phyloP scores from a whole-genome alignment of 1,140 invertebrate genomes.

The Wiebesia pumilae region DNA sequence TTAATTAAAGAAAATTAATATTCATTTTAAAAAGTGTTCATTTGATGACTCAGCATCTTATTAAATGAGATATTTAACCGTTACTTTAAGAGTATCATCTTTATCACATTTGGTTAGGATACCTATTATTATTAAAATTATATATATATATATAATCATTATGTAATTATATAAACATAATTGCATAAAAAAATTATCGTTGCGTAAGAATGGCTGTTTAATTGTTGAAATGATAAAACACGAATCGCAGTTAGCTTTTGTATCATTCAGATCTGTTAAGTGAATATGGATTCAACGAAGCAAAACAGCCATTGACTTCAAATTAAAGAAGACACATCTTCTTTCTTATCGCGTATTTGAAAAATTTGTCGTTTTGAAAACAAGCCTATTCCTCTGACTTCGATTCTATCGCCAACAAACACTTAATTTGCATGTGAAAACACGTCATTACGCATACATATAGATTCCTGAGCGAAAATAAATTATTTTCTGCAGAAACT shows the following conservation, averaged over 20 bases:
- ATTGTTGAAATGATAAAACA: neutral
- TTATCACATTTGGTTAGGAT: too few species aligned
- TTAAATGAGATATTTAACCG: too few species aligned
- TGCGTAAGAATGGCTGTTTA: neutral
- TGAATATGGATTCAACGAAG: neutral
- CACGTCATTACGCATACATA: slow-evolving; percentile 21
- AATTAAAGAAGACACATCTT: slow-evolving; percentile 35
- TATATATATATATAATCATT: too few species aligned
- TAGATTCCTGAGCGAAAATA: neutral
- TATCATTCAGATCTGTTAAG: neutral
- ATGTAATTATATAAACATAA: too few species aligned
- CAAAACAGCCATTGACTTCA: slow-evolving; percentile 18
- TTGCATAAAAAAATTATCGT: neutral
- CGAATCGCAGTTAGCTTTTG: neutral
- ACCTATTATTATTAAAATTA: too few species aligned
- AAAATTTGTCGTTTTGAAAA: slow-evolving; percentile 21
- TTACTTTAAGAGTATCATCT: too few species aligned
- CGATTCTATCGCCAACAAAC: slow-evolving; percentile 23
- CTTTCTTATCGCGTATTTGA: neutral
- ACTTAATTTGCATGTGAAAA: slow-evolving; percentile 48
- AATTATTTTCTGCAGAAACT: slow-evolving; percentile 29
- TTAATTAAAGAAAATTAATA: too few species aligned
- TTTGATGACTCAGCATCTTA: too few species aligned
- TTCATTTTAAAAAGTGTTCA: too few species aligned
- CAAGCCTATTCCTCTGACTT: slow-evolving; percentile 19